phyloP scores from a whole-genome alignment of 2,797 vertebrate species.

The Mustela erminea region DNA sequence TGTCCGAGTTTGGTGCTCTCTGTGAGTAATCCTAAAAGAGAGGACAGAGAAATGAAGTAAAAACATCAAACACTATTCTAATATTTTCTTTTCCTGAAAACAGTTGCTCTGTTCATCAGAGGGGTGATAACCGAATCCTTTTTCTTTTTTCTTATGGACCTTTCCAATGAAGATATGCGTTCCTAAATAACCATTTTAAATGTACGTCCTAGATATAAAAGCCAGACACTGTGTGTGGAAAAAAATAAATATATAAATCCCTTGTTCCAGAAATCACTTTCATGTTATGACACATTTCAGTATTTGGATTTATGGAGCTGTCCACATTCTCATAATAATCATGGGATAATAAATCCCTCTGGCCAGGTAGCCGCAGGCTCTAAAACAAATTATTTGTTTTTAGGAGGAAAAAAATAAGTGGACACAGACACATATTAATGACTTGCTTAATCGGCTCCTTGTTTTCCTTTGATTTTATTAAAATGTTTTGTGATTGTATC shows the following conservation, averaged over 20 bases:
- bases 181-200: conserved; percentile 68
- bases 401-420: conserved; percentile 41
- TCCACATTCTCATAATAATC: conserved; percentile 68
- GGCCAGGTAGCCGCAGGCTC: conserved; percentile 65
- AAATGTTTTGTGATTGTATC: conserved; percentile 60
- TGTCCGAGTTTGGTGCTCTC: conserved; percentile 62
- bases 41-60: not conserved
- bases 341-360: conserved; percentile 67
- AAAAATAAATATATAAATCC: not conserved
- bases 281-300: conserved; percentile 70
- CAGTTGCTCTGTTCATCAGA: conserved; percentile 70
- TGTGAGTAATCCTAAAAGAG: conserved; percentile 31
- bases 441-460: conserved; percentile 12
- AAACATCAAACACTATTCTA: conserved; percentile 67
- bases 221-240: conserved; percentile 60
- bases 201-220: conserved; percentile 19
- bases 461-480: conserved; percentile 68
- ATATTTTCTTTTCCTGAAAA: conserved; percentile 68
- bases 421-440: conserved; percentile 64
- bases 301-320: conserved; percentile 79
- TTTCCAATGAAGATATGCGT: not conserved
- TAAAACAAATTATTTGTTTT: conserved; percentile 73
- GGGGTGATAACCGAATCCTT: conserved; percentile 51
- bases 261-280: conserved; percentile 46
- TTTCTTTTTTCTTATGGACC: conserved; percentile 65